phyloP scores from a whole-genome alignment of 2,113 vertebrate species.

The Hypocryptadius cinnamomeus region DNA sequence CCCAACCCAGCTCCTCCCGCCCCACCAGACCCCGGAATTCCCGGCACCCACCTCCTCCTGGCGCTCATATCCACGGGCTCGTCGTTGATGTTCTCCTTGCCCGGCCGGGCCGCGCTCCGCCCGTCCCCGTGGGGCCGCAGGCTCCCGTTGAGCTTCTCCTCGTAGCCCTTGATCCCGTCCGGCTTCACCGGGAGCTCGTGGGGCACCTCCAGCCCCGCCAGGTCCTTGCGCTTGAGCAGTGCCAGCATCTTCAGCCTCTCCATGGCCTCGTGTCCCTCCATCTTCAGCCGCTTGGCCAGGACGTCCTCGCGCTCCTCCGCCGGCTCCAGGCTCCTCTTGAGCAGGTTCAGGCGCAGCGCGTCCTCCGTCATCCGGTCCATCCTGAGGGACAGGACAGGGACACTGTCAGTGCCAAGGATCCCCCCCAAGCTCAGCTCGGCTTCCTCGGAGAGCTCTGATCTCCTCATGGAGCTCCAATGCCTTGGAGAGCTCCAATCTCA shows the following conservation, averaged over 20 bases:
- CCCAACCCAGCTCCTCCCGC: accelerated
- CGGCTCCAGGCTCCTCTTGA: conserved; percentile 89
- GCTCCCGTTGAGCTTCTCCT: conserved; percentile 80
- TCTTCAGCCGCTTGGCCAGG: conserved; percentile 89
- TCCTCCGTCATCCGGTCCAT: conserved; percentile 98
- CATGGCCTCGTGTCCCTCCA: conserved; percentile 98
- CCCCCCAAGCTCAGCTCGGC: background rate
- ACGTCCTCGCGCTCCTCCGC: conserved; percentile 89
- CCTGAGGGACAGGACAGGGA: conserved; percentile 55
- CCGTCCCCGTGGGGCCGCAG: conserved; percentile 70
- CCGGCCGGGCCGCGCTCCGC: conserved; percentile 75
- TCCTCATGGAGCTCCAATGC: accelerated
- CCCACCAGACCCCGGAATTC: accelerated
- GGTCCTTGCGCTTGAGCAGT: conserved; percentile 91
- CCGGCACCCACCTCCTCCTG: conserved; percentile 75
- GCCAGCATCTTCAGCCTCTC: conserved; percentile 97
- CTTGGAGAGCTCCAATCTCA: background rate
- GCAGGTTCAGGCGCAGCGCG: conserved; percentile 87
- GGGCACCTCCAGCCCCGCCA: conserved; percentile 79
- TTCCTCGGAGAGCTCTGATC: background rate
- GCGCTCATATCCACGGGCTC: conserved; percentile 98
- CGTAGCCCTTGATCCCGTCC: conserved; percentile 74
- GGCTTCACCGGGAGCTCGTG: conserved; percentile 72
- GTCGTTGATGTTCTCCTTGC: conserved; percentile 92
- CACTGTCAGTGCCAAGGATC: accelerated